Evolutionary conservation across 2,888 invertebrate species (phyloP), one percentile per base, ranked within the genome.

Genomic region (Xestobium rufovillosum): DNA sequence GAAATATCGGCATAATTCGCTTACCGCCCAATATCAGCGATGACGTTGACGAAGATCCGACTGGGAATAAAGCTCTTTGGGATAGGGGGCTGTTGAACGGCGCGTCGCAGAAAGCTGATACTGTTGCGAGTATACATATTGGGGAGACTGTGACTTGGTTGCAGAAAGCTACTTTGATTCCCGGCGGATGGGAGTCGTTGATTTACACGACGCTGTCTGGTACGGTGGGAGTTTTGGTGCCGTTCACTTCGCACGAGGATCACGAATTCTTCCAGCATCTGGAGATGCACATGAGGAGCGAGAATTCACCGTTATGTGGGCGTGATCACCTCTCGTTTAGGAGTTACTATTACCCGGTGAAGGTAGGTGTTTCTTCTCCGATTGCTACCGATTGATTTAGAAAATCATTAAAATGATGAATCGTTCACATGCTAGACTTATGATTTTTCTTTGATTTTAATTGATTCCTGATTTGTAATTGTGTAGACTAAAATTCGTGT

Each of bases 241-340:
- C 95, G 0, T 95, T 96, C 58, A 91, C 92, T 0, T 90, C 91
- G 11, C 81, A 91, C 52, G 95, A 97, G 70, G 97, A 98, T 65
- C 95, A 94, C 53, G 98, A 98, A 62, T 97, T 98, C 65, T 98
- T 98, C 71, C 96, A 97, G 61, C 95, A 97, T 68, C 70, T 98
- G 44, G 98, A 98, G 67, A 98, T 99, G 97, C 96, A 99, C 64
- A 92, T 99, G 92, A 73, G 98, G 34, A 89, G 92, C 46, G 97
- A 98, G 65, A 87, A 95, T 66, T 78, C 94, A 0, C 96, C 98
- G 0, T 68, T 99, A 0, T 95, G 96, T 67, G 98, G 98, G 1
- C 73, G 98, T 12, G 98, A 99, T 66, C 98, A 99, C 65, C 72
- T 98, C 15, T 91, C 95, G 0, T 99, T 86, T 67, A 77, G 98